Base-by-base conservation (phyloP, 2,113 vertebrate species). In the Gallinago jamesoni region DNA sequence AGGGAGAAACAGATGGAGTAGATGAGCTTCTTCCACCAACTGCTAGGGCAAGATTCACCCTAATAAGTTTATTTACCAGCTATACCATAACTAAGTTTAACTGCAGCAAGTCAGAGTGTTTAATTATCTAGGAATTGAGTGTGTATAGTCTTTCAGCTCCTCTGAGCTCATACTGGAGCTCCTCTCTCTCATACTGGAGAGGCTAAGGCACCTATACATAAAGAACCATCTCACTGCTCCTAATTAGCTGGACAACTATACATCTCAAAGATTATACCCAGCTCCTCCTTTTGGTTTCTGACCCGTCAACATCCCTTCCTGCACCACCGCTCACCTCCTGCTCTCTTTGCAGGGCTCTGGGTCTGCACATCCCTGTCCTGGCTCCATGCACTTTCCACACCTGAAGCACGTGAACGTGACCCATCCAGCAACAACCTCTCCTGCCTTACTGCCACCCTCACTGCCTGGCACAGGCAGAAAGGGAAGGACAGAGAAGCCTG, bases 1-100 rank as follows among this genome's bases (percentile, higher is more conserved):
- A 20, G 24, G 13, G 22, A 88, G 50, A 74, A 96, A 94, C 72
- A 94, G 81, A 95, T 74, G 84, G 88, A 90, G 28, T 45, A 50
- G 63, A 57, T 41, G 41, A 94, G n/a, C 17, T 83, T 57, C 73
- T 64, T 77, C 85, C 69, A 92, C 56, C 75, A 92, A 77, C 62
- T 87, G 37, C 23, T 33, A 74, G 79, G 68, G 31, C 43, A 94
- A 87, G 56, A 31, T 56, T 79, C 63, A 80, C 31, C 68, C 85
- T 39, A 27, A 7, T 52, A 68, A 60, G 57, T 89, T 88, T 88
- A 64, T 92, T 86, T 89, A 68, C 47, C 68, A 87, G 41, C 76
- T 53, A 85, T 10, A n/a, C n/a, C 79, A 75, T 33, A 25, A n/a
- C 68, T 81, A 86, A 88, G 55, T 90, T 93, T 88, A 96, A 86